phyloP scores from a whole-genome alignment of 1,140 invertebrate species.

The Megalonaias nervosa region DNA sequence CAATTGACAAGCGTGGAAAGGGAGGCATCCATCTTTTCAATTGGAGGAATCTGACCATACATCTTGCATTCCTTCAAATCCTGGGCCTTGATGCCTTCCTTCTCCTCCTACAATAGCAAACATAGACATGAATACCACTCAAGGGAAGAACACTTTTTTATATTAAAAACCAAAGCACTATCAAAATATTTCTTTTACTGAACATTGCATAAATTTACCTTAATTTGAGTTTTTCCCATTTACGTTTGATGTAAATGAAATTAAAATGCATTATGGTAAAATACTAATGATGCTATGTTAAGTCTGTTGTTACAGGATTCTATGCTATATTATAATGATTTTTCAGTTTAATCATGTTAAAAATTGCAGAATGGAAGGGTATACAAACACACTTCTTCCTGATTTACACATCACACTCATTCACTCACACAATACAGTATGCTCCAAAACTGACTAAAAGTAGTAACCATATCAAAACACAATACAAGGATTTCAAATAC shows the following conservation, averaged over 20 bases:
- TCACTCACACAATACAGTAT: too few relatives aligned
- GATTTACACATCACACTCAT: too few relatives aligned
- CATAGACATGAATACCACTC: background rate
- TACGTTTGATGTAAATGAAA: background rate
- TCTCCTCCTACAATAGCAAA: conserved; percentile 78
- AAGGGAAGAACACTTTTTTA: background rate
- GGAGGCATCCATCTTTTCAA: conserved; percentile 77
- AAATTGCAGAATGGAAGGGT: too few relatives aligned
- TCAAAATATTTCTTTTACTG: background rate
- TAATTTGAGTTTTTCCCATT: background rate
- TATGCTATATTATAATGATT: too few relatives aligned
- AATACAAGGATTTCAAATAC: too few relatives aligned
- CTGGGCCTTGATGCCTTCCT: conserved; percentile 77
- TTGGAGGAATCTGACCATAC: conserved; percentile 73
- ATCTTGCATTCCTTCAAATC: conserved; percentile 83
- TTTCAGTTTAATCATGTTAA: too few relatives aligned
- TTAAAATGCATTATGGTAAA: background rate
- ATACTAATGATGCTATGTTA: too few relatives aligned
- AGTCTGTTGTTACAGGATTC: too few relatives aligned
- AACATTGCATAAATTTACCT: background rate
- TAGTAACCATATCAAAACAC: too few relatives aligned
- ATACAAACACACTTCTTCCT: too few relatives aligned
- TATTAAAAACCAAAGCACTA: background rate
- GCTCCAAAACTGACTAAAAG: too few relatives aligned
- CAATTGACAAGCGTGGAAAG: conserved; percentile 71